Evolutionary conservation across 2,113 vertebrate species (phyloP).

Genomic region (Brienomyrus brachyistius): DNA sequence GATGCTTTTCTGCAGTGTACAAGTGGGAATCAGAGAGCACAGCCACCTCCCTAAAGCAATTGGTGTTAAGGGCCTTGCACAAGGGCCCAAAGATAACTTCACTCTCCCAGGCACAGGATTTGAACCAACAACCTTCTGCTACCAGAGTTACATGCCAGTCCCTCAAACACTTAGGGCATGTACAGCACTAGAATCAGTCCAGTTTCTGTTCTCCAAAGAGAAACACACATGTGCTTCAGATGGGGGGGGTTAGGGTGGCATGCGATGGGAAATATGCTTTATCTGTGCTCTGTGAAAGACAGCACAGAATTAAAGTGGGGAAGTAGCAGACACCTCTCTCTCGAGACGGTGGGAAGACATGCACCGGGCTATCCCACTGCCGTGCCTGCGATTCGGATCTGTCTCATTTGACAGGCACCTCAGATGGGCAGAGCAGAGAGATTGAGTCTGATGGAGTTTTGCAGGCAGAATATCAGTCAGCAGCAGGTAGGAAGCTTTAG

Average conservation of each 20-base stretch:
- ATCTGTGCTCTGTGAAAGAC: neutral
- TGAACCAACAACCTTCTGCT: neutral
- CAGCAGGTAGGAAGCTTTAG: slow-evolving; percentile 5
- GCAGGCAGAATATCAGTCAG: neutral
- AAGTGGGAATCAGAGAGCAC: neutral
- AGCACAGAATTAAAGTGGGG: slow-evolving; percentile 45
- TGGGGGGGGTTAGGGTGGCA: neutral
- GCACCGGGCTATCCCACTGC: neutral
- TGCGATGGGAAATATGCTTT: neutral
- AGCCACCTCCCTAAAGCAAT: neutral
- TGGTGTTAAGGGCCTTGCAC: neutral
- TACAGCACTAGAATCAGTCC: neutral
- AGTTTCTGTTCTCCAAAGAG: neutral
- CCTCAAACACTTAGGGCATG: neutral
- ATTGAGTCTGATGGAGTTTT: neutral
- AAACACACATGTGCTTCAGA: neutral
- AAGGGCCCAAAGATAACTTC: neutral
- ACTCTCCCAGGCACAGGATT: neutral
- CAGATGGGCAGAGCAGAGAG: neutral
- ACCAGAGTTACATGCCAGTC: neutral
- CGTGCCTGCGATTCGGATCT: neutral
- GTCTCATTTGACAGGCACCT: neutral
- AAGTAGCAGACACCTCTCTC: slow-evolving; percentile 76
- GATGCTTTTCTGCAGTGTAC: neutral
- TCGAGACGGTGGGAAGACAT: slow-evolving; percentile 31